Conservation (phyloP, 1,140 invertebrate species). For the Hyles vespertilio region DNA sequence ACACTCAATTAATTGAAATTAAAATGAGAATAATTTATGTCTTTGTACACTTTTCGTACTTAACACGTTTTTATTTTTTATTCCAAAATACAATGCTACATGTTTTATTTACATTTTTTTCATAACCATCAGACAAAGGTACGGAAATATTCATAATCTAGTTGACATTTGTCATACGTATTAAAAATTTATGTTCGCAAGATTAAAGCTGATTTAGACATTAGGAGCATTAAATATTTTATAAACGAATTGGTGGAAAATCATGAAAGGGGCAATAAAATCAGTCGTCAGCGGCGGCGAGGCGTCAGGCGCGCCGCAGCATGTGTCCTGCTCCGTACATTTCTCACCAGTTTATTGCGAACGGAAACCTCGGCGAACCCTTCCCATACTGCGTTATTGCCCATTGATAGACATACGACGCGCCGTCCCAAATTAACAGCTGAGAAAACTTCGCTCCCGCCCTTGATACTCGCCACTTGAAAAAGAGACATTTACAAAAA, state of each 20-base stretch:
- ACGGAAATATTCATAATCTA: too few relatives aligned
- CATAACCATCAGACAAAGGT: too few relatives aligned
- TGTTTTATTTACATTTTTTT: too few relatives aligned
- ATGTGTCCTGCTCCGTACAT: slow-evolving; percentile 29
- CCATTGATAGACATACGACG: slow-evolving; percentile 51
- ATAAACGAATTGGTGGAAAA: slow-evolving; percentile 2
- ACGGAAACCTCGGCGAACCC: slow-evolving; percentile 50
- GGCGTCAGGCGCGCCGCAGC: slow-evolving; percentile 32
- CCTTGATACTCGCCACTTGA: slow-evolving; percentile 4
- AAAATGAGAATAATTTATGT: too few relatives aligned
- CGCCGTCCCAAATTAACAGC: slow-evolving; percentile 43
- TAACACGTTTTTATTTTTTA: too few relatives aligned
- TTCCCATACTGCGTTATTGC: slow-evolving; percentile 31
- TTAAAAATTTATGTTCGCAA: too few relatives aligned
- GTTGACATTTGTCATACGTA: too few relatives aligned
- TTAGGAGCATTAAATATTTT: background rate
- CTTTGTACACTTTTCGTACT: too few relatives aligned
- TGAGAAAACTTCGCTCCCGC: slow-evolving; percentile 9
- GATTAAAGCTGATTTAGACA: too few relatives aligned
- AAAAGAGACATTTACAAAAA: background rate
- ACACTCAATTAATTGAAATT: too few relatives aligned
- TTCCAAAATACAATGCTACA: too few relatives aligned
- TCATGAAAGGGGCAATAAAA: slow-evolving; percentile 40
- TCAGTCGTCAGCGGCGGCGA: slow-evolving; percentile 38
- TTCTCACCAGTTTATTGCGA: slow-evolving; percentile 49